Evolutionary conservation across 2,113 vertebrate genomes (phyloP), one percentile per base, ranked within the genome.

Genomic region (Rissa tridactyla): DNA sequence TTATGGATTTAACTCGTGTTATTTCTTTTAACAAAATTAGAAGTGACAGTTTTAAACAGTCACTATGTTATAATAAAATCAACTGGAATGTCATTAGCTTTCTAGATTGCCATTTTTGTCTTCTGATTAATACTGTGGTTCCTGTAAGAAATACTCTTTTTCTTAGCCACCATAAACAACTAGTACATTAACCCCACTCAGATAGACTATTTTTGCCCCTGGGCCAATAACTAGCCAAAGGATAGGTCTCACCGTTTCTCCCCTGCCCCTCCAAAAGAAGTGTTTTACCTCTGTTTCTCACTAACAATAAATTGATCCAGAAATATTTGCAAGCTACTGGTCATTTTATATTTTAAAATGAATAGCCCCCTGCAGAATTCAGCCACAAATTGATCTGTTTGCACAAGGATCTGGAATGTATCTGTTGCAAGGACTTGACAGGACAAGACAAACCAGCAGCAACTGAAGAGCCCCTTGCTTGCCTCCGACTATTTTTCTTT

Each of bases 61-160:
- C 84, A 85, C 95, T 92, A 92, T 87, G 91, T 70, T 94, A 90
- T 94, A 97, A 97, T 97, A 96, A 96, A 94, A 96, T 97, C 91
- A 96, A 75, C 94, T 87, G 52, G 70, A 93, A 94, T 75, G 66
- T 92, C 92, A 96, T 97, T 97, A 92, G 64, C 84, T 92, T 96
- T 93, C 81, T 65, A 32, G 8, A 86, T 68, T 90, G 60, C 51
- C 65, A 80, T 80, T 94, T 96, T 86, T 93, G 95, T 96, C 94
- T 96, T 78, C 92, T 92, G 97, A 92, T 92, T 96, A 97, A 96
- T 93, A 60, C 22, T 42, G 34, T 61, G 60, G 64, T 94, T 97
- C 91, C 94, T 94, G 92, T 93, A 97, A 98, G 82, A 92, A 97
- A 96, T 79, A 54, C 29, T 64, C 76, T 81, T 87, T 78, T 72